Evolutionary conservation across 2,888 invertebrate species (phyloP), one percentile per base, ranked within the genome.

Genomic region (Netelia inedita): DNA sequence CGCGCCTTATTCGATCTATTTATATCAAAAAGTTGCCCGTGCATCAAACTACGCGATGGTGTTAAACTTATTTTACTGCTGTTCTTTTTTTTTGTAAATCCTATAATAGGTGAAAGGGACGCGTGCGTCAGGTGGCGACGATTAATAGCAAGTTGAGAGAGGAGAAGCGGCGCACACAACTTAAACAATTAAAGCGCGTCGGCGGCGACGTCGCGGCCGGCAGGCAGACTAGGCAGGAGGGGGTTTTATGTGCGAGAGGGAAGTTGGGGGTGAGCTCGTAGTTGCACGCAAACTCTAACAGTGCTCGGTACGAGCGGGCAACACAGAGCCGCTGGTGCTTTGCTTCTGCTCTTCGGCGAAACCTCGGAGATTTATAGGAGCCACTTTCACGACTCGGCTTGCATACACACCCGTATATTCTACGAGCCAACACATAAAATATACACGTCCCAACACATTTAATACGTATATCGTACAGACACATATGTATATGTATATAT

Each of bases 331-430:
- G 65, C 57, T 72, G 55, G 21, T 65, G 16, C 65, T 50, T 21
- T 43, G 55, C 59, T 59, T 28, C 35, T 74, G 65, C 66, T 83
- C 61, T 79, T 69, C 65, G 63, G 82, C 79, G 21, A 79, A 59
- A 71, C 68, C 23, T 68, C 80, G 53, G 76, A 85, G 85, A 86
- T 86, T 85, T 86, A 86, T 81, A 81, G 73, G 43, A 69, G 73
- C 61, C 74, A 83, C 81, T 81, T 85, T 79, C 61, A 73, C 53
- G 61, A 57, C 71, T 74, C 41, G 28, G 19, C 68, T 75, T 71
- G 61, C 59, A 65, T 79, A 46, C 53, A 79, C 61, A 59, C 53
- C 73, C 68, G 41, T 23, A 57, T 46, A 28, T 19, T 16, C 11
- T 50, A 23, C 43, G 5, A 41, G 21, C 61, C 35, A 6, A 35